Base-by-base conservation (phyloP, 2,888 invertebrate species). In the Lithophane socia region DNA sequence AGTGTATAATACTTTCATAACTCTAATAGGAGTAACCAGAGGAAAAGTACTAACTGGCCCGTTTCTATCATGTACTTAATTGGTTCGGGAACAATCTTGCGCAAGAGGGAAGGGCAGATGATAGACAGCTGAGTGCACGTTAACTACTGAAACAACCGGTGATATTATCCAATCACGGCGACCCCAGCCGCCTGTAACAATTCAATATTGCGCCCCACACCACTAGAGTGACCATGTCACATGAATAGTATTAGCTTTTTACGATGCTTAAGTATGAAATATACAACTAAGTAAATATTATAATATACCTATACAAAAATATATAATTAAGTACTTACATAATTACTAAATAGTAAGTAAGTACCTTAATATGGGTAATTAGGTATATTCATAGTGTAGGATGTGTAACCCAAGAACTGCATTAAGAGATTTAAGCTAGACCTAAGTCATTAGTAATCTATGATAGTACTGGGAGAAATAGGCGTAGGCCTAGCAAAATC, bases 121-220 rank as follows among this genome's bases (percentile, higher is more conserved):
- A 86, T 87, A 85, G 69, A 72, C 82, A 78, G 78, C 84, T 80
- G 77, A 83, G 81, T 83, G 80, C 75, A 82, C 66, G 86, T 82
- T 84, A 87, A 49, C 76, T 80, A 69, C 73, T 76, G 82, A 86
- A 84, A 80, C 86, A 84, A 86, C 86, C 89, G 84, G 88, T 77
- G 82, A 83, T 88, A 94, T 95, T 94, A 95, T 93, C 86, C 94
- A 95, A 95, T 95, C 91, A 90, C 85, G 29, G 85, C 82, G 91
- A 90, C 93, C 94, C 94, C 91, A 88, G 88, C 79, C 84, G 77
- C 76, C 56, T 68, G 90, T 85, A 88, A 87, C 93, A 92, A 92
- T 93, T 94, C 92, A 92, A 94, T 94, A 88, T 88, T 86, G 77
- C 75, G 75, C 87, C 91, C 87, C 90, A 84, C 77, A 77, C 82